Evolutionary conservation across 2,113 vertebrate species (phyloP).

Genomic region (Cebidichthys violaceus): DNA sequence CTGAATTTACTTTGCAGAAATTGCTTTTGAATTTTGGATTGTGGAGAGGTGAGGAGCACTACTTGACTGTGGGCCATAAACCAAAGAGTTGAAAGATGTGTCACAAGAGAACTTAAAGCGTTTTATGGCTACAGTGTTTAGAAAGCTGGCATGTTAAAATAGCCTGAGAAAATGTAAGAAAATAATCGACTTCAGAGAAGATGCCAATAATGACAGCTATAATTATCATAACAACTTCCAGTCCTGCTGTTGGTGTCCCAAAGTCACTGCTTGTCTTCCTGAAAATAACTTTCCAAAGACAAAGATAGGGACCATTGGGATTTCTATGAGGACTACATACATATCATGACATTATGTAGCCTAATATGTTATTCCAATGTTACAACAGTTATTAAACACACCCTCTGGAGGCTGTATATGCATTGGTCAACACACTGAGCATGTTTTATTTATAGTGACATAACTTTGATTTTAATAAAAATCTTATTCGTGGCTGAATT

Average conservation of each 20-base stretch:
- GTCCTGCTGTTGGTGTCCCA: not conserved
- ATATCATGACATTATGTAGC: not conserved
- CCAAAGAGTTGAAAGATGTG: slow-evolving; percentile 7
- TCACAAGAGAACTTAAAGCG: slow-evolving; percentile 20
- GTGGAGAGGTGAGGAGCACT: slow-evolving; percentile 31
- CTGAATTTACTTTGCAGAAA: not conserved
- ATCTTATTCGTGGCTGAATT: not conserved
- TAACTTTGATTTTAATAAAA: not conserved
- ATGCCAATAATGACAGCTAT: slow-evolving; percentile 8
- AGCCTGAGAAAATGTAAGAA: not conserved
- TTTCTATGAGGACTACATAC: not conserved
- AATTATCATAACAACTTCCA: not conserved
- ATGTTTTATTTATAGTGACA: not conserved
- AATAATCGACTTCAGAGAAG: not conserved
- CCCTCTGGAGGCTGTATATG: too few species aligned
- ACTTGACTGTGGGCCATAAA: slow-evolving; percentile 44
- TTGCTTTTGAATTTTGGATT: not conserved
- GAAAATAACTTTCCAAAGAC: not conserved
- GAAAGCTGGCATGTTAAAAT: slow-evolving; percentile 15
- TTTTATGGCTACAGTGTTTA: slow-evolving; percentile 5
- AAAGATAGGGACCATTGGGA: not conserved
- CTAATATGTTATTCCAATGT: not conserved
- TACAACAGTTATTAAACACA: not conserved
- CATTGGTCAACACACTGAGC: not conserved
- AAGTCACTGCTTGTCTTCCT: not conserved